Evolutionary conservation across 2,888 invertebrate genomes (phyloP).

Genomic region (Papilio protenor): DNA sequence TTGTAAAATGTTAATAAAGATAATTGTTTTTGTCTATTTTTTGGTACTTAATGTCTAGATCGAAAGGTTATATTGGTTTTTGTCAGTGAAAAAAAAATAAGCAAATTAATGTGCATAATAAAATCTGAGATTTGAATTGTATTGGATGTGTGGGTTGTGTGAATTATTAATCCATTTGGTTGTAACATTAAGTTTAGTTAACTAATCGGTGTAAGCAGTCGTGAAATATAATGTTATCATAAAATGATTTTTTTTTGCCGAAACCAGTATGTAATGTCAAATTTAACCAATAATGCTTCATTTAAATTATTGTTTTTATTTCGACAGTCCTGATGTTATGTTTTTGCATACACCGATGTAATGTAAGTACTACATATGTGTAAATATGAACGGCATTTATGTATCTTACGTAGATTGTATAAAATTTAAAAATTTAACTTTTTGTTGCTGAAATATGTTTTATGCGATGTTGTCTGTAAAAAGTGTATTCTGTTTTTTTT

Average conservation of each 20-base stretch:
- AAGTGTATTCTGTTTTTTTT: slow-evolving; percentile 26
- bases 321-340: background rate
- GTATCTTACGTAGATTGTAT: slow-evolving; percentile 16
- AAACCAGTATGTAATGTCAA: background rate
- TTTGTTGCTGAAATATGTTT: slow-evolving; percentile 17
- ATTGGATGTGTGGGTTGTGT: slow-evolving; percentile 50
- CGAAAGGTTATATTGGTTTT: background rate
- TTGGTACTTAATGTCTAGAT: slow-evolving; percentile 23
- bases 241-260: background rate
- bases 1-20: background rate
- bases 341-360: slow-evolving; percentile 16
- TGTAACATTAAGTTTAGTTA: slow-evolving; percentile 33
- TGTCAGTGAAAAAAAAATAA: slow-evolving; percentile 40
- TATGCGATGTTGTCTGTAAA: slow-evolving; percentile 25
- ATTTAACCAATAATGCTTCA: background rate
- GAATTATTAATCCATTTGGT: slow-evolving; percentile 53
- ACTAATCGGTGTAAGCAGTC: background rate
- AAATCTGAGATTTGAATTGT: slow-evolving; percentile 51
- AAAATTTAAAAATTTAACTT: background rate
- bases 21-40: background rate
- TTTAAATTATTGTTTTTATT: background rate
- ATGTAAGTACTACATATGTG: background rate
- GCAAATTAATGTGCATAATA: slow-evolving; percentile 67
- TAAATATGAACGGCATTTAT: slow-evolving; percentile 33
- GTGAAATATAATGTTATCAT: background rate